These are phyloP conservation scores for Trypoxylon attenuatum DNA, from an alignment of 2,888 invertebrate species.

Conservation along the genomic window DNA sequence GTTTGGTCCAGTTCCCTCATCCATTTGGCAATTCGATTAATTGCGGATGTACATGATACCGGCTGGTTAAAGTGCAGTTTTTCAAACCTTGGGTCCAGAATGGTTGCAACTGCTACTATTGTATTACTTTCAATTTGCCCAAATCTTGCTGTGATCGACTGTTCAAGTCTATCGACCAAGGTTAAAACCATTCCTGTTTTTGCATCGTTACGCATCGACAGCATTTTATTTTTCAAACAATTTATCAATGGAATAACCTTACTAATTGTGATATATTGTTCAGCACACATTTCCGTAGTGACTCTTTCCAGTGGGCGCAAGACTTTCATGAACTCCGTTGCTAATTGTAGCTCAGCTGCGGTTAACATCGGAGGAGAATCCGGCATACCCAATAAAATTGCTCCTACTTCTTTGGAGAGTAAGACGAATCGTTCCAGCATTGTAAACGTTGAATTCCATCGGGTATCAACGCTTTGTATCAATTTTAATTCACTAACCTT, in stretches of 20 bases:
- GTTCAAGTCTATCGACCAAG: not conserved
- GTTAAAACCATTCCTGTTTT: not conserved
- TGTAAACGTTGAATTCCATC: constrained; percentile 61
- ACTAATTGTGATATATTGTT: constrained; percentile 34
- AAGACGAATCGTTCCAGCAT: constrained; percentile 58
- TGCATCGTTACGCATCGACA: not conserved
- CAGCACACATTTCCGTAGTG: constrained; percentile 43
- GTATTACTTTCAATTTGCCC: constrained; percentile 43
- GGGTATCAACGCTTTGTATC: constrained; percentile 57
- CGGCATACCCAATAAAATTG: constrained; percentile 31
- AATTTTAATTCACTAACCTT: constrained; percentile 36
- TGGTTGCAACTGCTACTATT: constrained; percentile 51
- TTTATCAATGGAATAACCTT: constrained; percentile 29
- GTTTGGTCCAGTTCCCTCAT: constrained; percentile 7
- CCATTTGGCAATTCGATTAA: constrained; percentile 4
- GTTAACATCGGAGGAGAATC: constrained; percentile 40
- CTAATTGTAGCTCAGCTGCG: constrained; percentile 37
- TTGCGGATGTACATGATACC: constrained; percentile 31
- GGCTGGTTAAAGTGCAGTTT: constrained; percentile 56
- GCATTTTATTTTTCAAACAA: constrained; percentile 24
- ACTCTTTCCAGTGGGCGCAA: constrained; percentile 41
- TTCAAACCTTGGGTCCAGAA: constrained; percentile 58
- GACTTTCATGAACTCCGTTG: constrained; percentile 31
- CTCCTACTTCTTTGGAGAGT: constrained; percentile 32
- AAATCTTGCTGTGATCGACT: constrained; percentile 39